Percentiles rank a stretch among this genome's conserved stretches.
These are phyloP conservation scores for Sapayoa aenigma DNA, from an alignment of 2,113 vertebrate genomes.

Conservation along the genomic window DNA sequence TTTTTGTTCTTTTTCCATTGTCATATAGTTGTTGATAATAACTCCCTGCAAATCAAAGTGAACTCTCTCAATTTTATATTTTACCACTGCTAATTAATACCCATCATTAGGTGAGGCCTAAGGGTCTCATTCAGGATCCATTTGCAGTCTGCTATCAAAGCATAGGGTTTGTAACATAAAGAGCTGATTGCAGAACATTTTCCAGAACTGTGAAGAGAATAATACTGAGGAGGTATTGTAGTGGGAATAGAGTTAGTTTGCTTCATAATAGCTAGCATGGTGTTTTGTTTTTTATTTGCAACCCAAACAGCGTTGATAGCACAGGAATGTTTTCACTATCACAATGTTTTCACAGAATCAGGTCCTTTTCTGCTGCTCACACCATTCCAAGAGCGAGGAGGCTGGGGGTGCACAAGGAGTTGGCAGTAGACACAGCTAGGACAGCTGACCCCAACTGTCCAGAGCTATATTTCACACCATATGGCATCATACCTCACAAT, in stretches of 20 bases:
- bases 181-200: not conserved
- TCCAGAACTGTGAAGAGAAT: not conserved
- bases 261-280: not conserved
- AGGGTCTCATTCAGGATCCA: not conserved
- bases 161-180: not conserved
- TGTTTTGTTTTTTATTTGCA: not conserved
- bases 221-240: not conserved
- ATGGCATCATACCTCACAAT: accelerated
- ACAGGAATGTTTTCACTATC: not conserved
- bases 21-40: not conserved
- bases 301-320: not conserved
- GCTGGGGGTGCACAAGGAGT: accelerated
- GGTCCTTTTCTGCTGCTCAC: not conserved
- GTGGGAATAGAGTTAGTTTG: not conserved
- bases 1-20: not conserved
- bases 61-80: not conserved
- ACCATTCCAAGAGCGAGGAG: accelerated
- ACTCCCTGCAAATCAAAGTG: not conserved
- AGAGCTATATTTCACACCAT: not conserved
- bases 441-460: not conserved
- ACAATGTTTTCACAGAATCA: accelerated
- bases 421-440: not conserved
- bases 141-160: not conserved
- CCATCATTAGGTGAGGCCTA: not conserved
- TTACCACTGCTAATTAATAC: not conserved